These are phyloP conservation scores for Parotocinclus haroldoi DNA, from an alignment of 2,797 vertebrate species.

Conservation along the genomic window DNA sequence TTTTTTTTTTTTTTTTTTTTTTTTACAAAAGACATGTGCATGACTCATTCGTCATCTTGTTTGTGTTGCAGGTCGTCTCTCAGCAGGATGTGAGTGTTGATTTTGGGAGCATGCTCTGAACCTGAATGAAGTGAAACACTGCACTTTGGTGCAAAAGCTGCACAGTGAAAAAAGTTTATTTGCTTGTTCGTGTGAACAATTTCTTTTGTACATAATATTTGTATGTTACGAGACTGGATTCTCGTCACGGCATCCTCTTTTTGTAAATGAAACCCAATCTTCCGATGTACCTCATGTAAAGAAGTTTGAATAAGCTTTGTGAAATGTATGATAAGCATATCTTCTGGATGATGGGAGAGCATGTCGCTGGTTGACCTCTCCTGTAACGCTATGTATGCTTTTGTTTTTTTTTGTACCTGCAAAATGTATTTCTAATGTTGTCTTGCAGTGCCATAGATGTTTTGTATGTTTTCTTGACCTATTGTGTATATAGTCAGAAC, in stretches of 20 bases:
- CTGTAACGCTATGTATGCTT: conserved; percentile 56
- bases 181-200: conserved; percentile 14
- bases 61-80: conserved; percentile 79
- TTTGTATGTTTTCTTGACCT: conserved; percentile 36
- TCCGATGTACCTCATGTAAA: conserved; percentile 45
- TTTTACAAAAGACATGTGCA: too few relatives aligned
- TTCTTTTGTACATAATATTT: background rate
- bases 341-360: conserved; percentile 63
- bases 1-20: too few relatives aligned
- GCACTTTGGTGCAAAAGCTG: conserved; percentile 6
- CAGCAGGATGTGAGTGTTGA: conserved; percentile 68
- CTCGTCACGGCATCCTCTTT: conserved; percentile 57
- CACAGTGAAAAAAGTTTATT: conserved; percentile 13
- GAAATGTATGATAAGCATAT: conserved; percentile 37
- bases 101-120: background rate
- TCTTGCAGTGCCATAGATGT: conserved; percentile 26
- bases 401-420: conserved; percentile 43
- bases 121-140: conserved; percentile 20
- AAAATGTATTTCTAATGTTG: conserved; percentile 22
- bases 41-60: too few relatives aligned
- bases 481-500: conserved; percentile 32
- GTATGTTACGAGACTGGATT: conserved; percentile 47
- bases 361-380: conserved; percentile 89
- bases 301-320: conserved; percentile 43
- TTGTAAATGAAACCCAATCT: conserved; percentile 60